Conservation (phyloP, 2,113 vertebrate species). For the Halichoeres trimaculatus region DNA sequence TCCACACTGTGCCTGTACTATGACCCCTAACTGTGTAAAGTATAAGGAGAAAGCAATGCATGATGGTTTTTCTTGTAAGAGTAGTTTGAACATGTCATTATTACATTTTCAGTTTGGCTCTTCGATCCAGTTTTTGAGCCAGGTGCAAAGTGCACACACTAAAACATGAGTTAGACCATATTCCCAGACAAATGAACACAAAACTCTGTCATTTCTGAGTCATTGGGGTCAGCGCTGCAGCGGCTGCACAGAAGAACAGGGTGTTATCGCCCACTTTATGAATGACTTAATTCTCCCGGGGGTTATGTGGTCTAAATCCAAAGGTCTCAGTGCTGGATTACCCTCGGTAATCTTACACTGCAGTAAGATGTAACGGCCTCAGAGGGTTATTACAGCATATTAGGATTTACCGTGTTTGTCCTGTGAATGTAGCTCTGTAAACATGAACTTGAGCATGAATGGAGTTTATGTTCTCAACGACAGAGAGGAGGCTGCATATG, state of each 20-base stretch:
- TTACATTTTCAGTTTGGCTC: too few species aligned
- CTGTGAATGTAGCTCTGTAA: slow-evolving; percentile 24
- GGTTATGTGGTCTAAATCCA: neutral
- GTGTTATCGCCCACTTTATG: neutral
- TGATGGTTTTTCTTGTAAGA: too few species aligned
- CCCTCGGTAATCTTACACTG: neutral
- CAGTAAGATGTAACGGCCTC: slow-evolving; percentile 11
- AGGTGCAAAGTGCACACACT: too few species aligned
- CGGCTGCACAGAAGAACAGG: neutral
- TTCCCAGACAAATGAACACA: too few species aligned
- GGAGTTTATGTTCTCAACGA: neutral
- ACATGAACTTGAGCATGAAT: neutral
- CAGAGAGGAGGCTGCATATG: neutral
- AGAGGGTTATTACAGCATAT: slow-evolving; percentile 1
- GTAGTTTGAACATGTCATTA: too few species aligned
- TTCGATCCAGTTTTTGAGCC: neutral
- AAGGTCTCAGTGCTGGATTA: slow-evolving; percentile 24
- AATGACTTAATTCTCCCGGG: neutral
- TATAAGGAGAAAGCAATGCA: too few species aligned
- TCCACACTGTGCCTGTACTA: too few species aligned
- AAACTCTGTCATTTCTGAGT: neutral
- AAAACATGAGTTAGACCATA: too few species aligned
- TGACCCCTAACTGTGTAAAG: too few species aligned
- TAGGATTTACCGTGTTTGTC: neutral
- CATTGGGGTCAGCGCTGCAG: neutral